A percentile compares a stretch with the other conserved stretches of the same genome.
Evolutionary conservation across 1,140 invertebrate species (phyloP).

Genomic region (Drosophila repleta): DNA sequence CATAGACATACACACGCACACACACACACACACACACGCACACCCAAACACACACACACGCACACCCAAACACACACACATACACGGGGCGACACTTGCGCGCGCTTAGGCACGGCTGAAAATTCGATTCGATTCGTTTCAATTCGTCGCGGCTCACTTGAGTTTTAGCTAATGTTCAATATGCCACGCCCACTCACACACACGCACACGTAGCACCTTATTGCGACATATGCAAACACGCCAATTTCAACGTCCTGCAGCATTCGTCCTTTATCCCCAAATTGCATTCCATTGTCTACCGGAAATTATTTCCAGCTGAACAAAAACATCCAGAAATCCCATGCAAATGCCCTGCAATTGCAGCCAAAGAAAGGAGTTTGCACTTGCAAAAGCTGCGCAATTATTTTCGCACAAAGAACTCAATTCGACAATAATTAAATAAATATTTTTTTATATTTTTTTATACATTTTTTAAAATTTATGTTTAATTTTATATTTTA

Average conservation of each 20-base stretch:
- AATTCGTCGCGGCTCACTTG: slow-evolving; percentile 80
- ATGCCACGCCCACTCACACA: slow-evolving; percentile 63
- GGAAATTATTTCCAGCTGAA: slow-evolving; percentile 75
- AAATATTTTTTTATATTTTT: too few species aligned
- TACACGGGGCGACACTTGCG: slow-evolving; percentile 12
- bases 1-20: background rate
- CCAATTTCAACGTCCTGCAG: slow-evolving; percentile 61
- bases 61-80: slow-evolving; percentile 23
- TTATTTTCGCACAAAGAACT: too few species aligned
- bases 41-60: too few species aligned
- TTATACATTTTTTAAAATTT: too few species aligned
- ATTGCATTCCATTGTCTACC: slow-evolving; percentile 64
- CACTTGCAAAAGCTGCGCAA: too few species aligned
- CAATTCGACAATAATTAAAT: too few species aligned
- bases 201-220: background rate
- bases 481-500: too few species aligned
- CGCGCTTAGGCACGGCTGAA: slow-evolving; percentile 18
- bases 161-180: slow-evolving; percentile 82
- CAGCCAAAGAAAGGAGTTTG: too few species aligned
- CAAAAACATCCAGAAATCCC: slow-evolving; percentile 37
- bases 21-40: slow-evolving; percentile 25
- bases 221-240: slow-evolving; percentile 76
- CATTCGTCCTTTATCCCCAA: slow-evolving; percentile 20
- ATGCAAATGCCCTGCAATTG: slow-evolving; percentile 12
- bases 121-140: slow-evolving; percentile 64